A percentile compares a stretch with the other conserved stretches of the same genome.
These are phyloP conservation scores for Philereme transversata DNA, from an alignment of 2,888 invertebrate genomes.

Conservation along the genomic window DNA sequence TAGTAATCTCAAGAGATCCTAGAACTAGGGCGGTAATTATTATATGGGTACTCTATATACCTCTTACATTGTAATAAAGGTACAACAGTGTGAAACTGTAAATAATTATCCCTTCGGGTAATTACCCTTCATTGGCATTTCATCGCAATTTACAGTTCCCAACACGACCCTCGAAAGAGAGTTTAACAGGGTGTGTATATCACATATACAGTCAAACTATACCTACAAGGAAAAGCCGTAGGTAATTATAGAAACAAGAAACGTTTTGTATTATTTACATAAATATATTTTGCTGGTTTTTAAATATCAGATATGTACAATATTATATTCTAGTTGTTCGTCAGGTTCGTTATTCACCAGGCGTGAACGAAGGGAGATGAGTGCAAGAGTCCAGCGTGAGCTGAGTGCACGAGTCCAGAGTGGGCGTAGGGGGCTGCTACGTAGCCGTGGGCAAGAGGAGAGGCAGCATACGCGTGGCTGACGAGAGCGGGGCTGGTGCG, in stretches of 20 bases:
- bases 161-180: no score
- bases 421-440: slow-evolving; percentile 43
- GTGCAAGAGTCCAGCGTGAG: slow-evolving; percentile 36
- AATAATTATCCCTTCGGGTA: no score
- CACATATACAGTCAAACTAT: no score
- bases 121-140: no score
- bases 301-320: slow-evolving; percentile 44
- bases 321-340: slow-evolving; percentile 55
- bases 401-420: slow-evolving; percentile 41
- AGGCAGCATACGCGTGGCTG: slow-evolving; percentile 52
- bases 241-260: slow-evolving; percentile 1
- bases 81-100: no score
- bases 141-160: no score
- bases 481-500: slow-evolving; percentile 57
- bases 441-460: slow-evolving; percentile 46
- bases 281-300: slow-evolving; percentile 53
- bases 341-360: slow-evolving; percentile 71
- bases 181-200: no score
- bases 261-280: slow-evolving; percentile 24
- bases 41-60: no score
- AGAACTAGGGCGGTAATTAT: no score
- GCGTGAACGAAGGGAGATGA: slow-evolving; percentile 58
- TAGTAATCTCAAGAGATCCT: no score
- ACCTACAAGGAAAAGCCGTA: no score
- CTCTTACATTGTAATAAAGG: no score